Conservation (phyloP, 64 coral and sea anemone species). For the Stylophora pistillata region DNA sequence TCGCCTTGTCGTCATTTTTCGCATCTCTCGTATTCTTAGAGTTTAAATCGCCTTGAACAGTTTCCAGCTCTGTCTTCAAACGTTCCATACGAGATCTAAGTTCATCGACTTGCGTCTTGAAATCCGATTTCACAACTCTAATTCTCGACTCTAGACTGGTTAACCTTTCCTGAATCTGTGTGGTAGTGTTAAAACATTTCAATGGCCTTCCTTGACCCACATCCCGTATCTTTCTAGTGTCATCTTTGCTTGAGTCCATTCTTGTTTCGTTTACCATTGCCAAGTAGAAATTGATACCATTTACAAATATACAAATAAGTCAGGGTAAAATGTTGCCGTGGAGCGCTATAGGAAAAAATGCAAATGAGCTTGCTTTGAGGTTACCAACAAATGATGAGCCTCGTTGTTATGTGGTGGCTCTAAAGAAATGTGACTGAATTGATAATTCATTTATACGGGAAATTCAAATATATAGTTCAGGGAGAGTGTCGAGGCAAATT, state of each 20-base stretch:
- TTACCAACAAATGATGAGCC: background rate
- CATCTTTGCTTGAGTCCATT: background rate
- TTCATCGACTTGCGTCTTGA: constrained; percentile 16
- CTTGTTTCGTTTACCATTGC: constrained; percentile 15
- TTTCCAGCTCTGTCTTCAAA: constrained; percentile 13
- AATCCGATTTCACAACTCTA: constrained; percentile 3
- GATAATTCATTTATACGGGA: background rate
- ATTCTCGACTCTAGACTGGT: constrained; percentile 10
- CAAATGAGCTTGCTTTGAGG: constrained; percentile 12
- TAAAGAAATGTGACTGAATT: background rate
- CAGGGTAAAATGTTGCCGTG: background rate
- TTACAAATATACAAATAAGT: background rate
- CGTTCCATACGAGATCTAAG: constrained; percentile 33
- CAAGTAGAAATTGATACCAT: background rate
- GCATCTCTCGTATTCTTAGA: background rate
- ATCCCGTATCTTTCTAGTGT: background rate
- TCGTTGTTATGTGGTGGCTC: background rate
- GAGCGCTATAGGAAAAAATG: background rate
- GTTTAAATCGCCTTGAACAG: background rate
- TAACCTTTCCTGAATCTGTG: background rate
- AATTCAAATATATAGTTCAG: background rate
- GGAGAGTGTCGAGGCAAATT: no score
- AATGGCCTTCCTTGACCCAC: background rate
- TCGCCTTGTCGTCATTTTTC: background rate
- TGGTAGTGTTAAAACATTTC: background rate